Evolutionary conservation across 1,140 invertebrate genomes (phyloP).

Genomic region (Drosophila rhopaloa): DNA sequence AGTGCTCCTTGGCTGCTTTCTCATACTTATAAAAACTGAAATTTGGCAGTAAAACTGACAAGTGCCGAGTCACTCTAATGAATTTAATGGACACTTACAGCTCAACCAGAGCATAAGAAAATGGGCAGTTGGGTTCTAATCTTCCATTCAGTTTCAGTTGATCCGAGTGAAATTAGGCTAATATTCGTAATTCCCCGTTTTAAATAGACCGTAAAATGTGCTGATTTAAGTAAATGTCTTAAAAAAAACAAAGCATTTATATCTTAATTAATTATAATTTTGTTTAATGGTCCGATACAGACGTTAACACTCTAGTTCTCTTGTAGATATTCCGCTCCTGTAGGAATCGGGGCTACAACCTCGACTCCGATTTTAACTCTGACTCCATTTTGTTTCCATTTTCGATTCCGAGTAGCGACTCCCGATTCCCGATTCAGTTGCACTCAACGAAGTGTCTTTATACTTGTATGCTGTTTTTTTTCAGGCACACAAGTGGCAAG

Average conservation of each 20-base stretch:
- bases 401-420: slow-evolving; percentile 12
- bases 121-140: slow-evolving; percentile 9
- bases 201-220: slow-evolving; percentile 1
- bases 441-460: slow-evolving; percentile 30
- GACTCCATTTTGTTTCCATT: slow-evolving; percentile 11
- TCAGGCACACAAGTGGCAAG: slow-evolving; percentile 14
- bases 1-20: slow-evolving; percentile 2
- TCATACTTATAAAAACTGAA: slow-evolving; percentile 5
- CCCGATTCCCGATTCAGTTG: slow-evolving; percentile 21
- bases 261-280: not conserved
- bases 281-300: not conserved
- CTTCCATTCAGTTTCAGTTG: slow-evolving; percentile 6
- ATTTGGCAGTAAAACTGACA: slow-evolving; percentile 16
- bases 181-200: slow-evolving; percentile 1
- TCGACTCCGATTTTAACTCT: not conserved
- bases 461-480: slow-evolving; percentile 24
- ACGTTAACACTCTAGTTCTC: not conserved
- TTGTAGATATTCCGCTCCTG: slow-evolving; percentile 16
- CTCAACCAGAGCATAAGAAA: slow-evolving; percentile 16
- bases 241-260: not conserved
- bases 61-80: slow-evolving; percentile 11
- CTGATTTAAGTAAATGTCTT: not conserved
- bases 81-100: slow-evolving; percentile 16
- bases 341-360: slow-evolving; percentile 1
- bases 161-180: slow-evolving; percentile 7